Conservation (phyloP, 1,140 invertebrate genomes). For the Drosophila carrolli region DNA sequence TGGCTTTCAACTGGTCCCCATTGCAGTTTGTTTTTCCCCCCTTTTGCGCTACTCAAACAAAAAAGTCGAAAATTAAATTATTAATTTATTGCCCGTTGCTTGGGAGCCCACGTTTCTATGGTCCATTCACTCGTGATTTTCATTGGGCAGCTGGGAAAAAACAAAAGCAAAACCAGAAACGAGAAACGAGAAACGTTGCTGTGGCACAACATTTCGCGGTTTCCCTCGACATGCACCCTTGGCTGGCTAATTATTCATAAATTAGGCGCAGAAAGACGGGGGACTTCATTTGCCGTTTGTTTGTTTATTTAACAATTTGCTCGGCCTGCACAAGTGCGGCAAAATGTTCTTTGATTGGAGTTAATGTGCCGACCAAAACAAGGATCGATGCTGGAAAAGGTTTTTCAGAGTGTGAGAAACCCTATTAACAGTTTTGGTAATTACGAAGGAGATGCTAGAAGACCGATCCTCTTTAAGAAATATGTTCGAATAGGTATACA, state of each 20-base stretch:
- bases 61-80: constrained; percentile 84
- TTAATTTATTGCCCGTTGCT: constrained; percentile 78
- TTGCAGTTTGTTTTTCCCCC: constrained; percentile 48
- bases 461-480: too few relatives aligned
- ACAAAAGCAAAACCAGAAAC: constrained; percentile 23
- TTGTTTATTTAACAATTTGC: constrained; percentile 78
- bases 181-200: constrained; percentile 33
- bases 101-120: constrained; percentile 22
- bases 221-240: constrained; percentile 48
- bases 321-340: constrained; percentile 64
- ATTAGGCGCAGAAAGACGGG: constrained; percentile 64
- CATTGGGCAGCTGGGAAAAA: constrained; percentile 16
- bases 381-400: constrained; percentile 12
- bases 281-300: constrained; percentile 52
- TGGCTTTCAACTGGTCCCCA: constrained; percentile 54
- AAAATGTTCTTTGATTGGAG: constrained; percentile 82
- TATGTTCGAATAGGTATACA: too few relatives aligned
- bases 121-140: constrained; percentile 44
- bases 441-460: not conserved
- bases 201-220: constrained; percentile 64
- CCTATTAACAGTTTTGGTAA: not conserved
- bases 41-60: constrained; percentile 46
- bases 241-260: constrained; percentile 83
- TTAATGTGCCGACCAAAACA: constrained; percentile 57
- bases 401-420: not conserved